phyloP scores from a whole-genome alignment of 2,797 vertebrate species.

The Monodelphis domestica region DNA sequence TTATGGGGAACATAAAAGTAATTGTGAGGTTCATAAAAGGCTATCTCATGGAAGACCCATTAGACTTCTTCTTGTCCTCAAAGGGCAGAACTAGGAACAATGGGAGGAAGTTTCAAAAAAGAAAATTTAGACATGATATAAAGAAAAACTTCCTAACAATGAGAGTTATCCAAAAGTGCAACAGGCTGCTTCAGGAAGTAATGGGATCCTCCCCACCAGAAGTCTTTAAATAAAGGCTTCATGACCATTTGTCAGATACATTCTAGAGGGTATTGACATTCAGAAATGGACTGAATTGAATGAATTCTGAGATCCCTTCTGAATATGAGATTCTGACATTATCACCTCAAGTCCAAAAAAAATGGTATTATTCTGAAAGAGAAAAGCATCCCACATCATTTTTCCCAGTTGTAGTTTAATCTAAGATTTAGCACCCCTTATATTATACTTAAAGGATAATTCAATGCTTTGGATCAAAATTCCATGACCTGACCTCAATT shows the following conservation, averaged over 20 bases:
- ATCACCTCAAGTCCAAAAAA: background rate
- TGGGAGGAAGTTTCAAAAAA: background rate
- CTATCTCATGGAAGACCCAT: background rate
- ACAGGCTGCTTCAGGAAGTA: background rate
- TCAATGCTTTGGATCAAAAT: background rate
- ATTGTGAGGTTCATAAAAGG: background rate
- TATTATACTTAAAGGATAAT: background rate
- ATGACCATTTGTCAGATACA: background rate
- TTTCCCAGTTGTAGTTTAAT: background rate
- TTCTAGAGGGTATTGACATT: background rate
- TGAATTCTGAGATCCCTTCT: background rate
- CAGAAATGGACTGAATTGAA: background rate
- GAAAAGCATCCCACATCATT: too few relatives aligned
- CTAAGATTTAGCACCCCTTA: background rate
- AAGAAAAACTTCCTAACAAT: constrained; percentile 1
- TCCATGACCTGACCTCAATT: background rate
- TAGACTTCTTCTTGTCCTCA: background rate
- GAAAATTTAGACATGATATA: background rate
- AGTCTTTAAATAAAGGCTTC: background rate
- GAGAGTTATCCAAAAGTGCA: background rate
- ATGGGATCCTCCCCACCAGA: background rate
- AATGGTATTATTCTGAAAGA: background rate
- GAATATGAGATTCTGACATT: background rate
- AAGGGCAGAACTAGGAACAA: background rate
- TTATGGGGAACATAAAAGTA: background rate